Evolutionary conservation across 2,797 vertebrate species (phyloP), one percentile per base, ranked within the genome.

Genomic region (Sebastes elongatus): DNA sequence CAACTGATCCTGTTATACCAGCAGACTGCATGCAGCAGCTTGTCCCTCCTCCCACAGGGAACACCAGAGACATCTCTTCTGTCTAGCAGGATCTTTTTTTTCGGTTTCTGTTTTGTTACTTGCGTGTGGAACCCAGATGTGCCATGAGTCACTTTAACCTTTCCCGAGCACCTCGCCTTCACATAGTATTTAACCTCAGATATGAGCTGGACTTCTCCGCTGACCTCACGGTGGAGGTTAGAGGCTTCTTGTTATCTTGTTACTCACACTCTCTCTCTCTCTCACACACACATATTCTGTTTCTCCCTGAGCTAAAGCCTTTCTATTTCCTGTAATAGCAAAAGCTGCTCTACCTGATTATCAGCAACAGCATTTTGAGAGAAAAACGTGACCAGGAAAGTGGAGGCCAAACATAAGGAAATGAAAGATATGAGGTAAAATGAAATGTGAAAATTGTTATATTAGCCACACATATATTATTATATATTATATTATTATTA

Each of bases 161-260:
- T 88, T 90, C 71, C 70, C n/a, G 42, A 83, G 83, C 86, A 85
- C 84, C 82, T 71, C 16, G 71, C 76, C 62, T 82, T 86, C 80
- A 84, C 82, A 77, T 63, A 78, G 69, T 35, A 35, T 87, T 94
- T 93, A 92, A 90, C 92, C 92, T 89, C 70, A 74, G 71, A 80
- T 83, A 74, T 81, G 68, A 92, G 80, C 81, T 78, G 75, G 86
- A 79, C 42, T 30, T 90, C 88, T 72, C 71, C 13, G 0, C 77
- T 81, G 84, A 92, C 91, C 86, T 88, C 85, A 25, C 14, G 6
- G 49, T 35, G 6, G 76, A 89, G 76, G 84, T 79, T 27, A 71
- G 57, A 67, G 66, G 72, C 81, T 76, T 68, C 78, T 83, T 86
- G 86, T 93, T 87, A 88, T 84, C 80, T 74, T 59, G 35, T 81